Evolutionary conservation across 2,888 invertebrate species (phyloP), one percentile per base, ranked within the genome.

Genomic region (Mesorhabditis sp.): DNA sequence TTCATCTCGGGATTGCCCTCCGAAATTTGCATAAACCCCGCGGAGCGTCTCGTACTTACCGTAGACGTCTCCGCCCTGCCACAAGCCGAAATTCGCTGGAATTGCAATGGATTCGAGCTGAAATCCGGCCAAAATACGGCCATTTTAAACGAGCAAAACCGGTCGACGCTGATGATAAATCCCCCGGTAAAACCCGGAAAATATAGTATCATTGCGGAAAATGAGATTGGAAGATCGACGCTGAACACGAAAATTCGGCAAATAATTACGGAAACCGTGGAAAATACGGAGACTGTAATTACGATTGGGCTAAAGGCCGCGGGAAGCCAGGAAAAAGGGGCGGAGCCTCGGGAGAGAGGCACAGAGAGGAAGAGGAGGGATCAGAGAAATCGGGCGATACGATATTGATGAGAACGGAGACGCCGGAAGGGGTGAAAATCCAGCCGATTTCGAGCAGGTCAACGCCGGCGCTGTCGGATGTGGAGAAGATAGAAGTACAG

Each of bases 91-190:
- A 77, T 88, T 73, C 85, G 84, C 15, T 88, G 88, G 88, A 86
- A 85, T 74, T 86, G 88, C 41, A 87, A 88, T 70, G 87, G 88
- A 13, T 85, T 87, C 74, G 87, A 87, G 78, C 67, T 82, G 64
- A 74, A 76, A 41, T 71, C 74, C n/a, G 71, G 70, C 3, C 72
- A 75, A 62, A 77, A 75, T 67, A 71, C 76, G 7, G 73, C 75
- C 10, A 65, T 82, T 10, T 72, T 79, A 58, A 77, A 79, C 67
- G 80, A 80, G 68, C 80, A 79, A 64, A 82, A 83, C 69, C 70
- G 77, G 63, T 83, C 82, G 5, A 83, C 80, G 41, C 72, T 84
- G 5, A 76, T 82, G 5, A 71, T 81, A 6, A 75, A 82, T 66
- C 79, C 82, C 6, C 83, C 83, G 7, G 77, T 82, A 5, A 78